Percentiles rank a stretch among this genome's conserved stretches.
phyloP scores from a whole-genome alignment of 2,113 vertebrate genomes.

The Percopsis transmontana region DNA sequence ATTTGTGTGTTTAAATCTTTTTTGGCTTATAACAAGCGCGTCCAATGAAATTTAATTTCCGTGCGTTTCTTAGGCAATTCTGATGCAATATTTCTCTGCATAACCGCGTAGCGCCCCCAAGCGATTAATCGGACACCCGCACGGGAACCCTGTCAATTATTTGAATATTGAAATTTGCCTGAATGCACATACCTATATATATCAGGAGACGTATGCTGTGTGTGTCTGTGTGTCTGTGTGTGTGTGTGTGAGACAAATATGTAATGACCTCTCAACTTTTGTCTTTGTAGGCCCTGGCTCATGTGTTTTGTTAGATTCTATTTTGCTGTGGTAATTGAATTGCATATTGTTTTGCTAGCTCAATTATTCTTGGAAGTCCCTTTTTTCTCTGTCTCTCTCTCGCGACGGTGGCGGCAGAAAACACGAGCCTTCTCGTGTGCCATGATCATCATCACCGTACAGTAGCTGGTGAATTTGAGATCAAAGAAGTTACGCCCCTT shows the following conservation, averaged over 20 bases:
- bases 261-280: constrained; percentile 32
- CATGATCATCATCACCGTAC: constrained; percentile 61
- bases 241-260: constrained; percentile 28
- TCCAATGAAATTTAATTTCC: neutral
- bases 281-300: constrained; percentile 25
- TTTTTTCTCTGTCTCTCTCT: constrained; percentile 35
- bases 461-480: constrained; percentile 60
- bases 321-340: constrained; percentile 64
- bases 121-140: too few species aligned
- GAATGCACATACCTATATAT: too few species aligned
- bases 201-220: neutral
- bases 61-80: neutral
- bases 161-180: too few species aligned
- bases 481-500: constrained; percentile 57
- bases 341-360: constrained; percentile 65
- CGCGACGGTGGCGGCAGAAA: constrained; percentile 4
- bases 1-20: too few species aligned
- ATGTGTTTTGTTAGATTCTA: constrained; percentile 41
- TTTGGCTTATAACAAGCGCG: too few species aligned
- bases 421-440: constrained; percentile 22
- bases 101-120: too few species aligned
- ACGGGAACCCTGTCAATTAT: too few species aligned
- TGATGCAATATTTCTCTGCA: too few species aligned
- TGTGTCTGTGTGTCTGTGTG: neutral
- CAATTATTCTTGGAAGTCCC: constrained; percentile 68